Evolutionary conservation across 2,797 vertebrate species (phyloP), one percentile per base, ranked within the genome.

Genomic region (Gorsachius magnificus): DNA sequence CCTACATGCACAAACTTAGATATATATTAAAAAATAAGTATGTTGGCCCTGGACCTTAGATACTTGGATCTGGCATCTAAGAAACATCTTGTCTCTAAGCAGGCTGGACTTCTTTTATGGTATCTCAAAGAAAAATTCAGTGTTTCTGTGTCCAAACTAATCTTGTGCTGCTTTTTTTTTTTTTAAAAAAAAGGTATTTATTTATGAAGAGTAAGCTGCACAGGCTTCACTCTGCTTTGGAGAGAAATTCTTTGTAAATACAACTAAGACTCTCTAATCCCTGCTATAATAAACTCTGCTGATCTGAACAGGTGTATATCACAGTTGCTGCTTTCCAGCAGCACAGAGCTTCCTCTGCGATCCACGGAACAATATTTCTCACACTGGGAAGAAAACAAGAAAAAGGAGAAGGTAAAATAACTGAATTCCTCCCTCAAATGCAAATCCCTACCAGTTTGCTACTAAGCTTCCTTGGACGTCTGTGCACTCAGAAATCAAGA

Each of bases 231-330:
- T 95, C 63, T 90, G 35, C 89, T 93, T 97, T 81, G 51, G 87
- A 94, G 82, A 92, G 36, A 94, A 96, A 95, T 90, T 96, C 90
- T 97, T 97, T 94, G 93, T 87, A 97, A 97, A 96, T 94, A 91
- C 88, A 82, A 22, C 60, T 91, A 93, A 95, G 89, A 50, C 54
- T 56, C 69, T 70, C 50, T 93, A 88, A 96, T 95, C 91, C 61
- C 36, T 76, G 76, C 84, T 89, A 76, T 33, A 92, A 60, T 95
- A 93, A 95, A 95, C 94, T 92, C 81, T 63, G 31, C 60, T 63
- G 56, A 92, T 74, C 84, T 83, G 90, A 95, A 90, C 93, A 95
- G 94, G 94, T 95, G 89, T 92, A 29, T 88, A 78, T 81, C 90
- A 83, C 89, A 94, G 89, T 95, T 88, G 84, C 58, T 83, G 65